Evolutionary conservation across 2,888 invertebrate genomes (phyloP), one percentile per base, ranked within the genome.

Genomic region (Dryadula phaetusa): DNA sequence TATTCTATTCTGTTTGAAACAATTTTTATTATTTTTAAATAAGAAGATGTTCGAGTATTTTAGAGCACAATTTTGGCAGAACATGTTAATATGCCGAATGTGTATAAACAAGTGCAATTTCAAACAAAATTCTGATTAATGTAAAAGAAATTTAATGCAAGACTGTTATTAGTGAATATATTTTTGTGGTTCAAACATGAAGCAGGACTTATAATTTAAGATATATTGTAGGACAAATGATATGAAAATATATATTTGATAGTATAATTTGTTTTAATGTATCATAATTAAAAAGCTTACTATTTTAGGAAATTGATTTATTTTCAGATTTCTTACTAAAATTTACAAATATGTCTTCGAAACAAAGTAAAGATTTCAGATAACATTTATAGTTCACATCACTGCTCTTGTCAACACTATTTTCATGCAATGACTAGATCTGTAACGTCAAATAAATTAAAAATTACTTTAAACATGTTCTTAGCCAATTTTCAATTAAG

Each of bases 211-310:
- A 44, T 70, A 70, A 53, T 46, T 40, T 56, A 69, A 56, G 46
- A 63, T 53, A 52, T 58, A 56, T 70, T 62, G 25, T 69, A 69
- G 61, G 69, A 70, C 58, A 68, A 70, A 69, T 67, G 32, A 64
- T 69, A 62, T 66, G 46, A 71, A 67, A 74, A 67, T 69, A 70
- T 74, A 74, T 75, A 73, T 74, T 74, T 72, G 70, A 67, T 67
- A 62, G 47, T 63, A 61, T 53, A 49, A 58, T 34, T 3, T 49
- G 28, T 52, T 52, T 52, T 16, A 4, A 52, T 53, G 56, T 69
- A 46, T 64, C 44, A 47, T 62, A 20, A 5, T 32, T 64, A 6
- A n/a, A 46, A 60, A 47, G 18, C 52, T n/a, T 25, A 3, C n/a
- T 12, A 62, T 44, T 40, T 64, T 64, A 64, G 47, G 54, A 60